Percentiles rank a stretch among this genome's conserved stretches.
These are phyloP conservation scores for Melinopterus prodromus DNA, from an alignment of 2,888 invertebrate genomes.

Conservation along the genomic window DNA sequence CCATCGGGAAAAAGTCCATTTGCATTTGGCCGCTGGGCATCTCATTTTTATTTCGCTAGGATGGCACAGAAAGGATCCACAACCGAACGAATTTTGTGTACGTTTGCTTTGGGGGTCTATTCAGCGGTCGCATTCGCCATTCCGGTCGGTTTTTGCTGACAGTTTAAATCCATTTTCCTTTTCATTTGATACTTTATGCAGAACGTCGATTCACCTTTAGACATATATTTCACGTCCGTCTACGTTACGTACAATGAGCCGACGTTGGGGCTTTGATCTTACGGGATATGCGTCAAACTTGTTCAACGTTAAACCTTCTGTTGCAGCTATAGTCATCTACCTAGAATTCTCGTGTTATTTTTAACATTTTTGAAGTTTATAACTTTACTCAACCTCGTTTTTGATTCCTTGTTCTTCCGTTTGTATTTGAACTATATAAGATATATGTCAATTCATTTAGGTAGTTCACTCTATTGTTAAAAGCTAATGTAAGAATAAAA, in stretches of 20 bases:
- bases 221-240: not conserved
- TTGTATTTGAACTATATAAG: no score
- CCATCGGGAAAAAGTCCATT: not conserved
- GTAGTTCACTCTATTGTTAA: no score
- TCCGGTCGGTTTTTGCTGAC: slow-evolving; percentile 25
- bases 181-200: slow-evolving; percentile 24
- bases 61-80: not conserved
- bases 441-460: no score
- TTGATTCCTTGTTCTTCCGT: no score
- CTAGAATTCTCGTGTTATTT: no score
- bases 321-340: no score
- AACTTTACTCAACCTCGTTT: no score
- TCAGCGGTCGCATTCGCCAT: slow-evolving; percentile 5
- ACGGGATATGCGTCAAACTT: not conserved
- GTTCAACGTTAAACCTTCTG: not conserved
- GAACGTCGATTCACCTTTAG: not conserved
- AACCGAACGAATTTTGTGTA: not conserved
- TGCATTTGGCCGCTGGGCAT: not conserved
- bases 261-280: not conserved
- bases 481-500: no score
- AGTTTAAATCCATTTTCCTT: slow-evolving; percentile 20
- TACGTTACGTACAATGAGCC: not conserved
- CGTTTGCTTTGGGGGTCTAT: not conserved
- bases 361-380: no score
- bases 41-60: not conserved